Base-by-base conservation (phyloP, 2,888 invertebrate genomes). In the Lymantria monacha region DNA sequence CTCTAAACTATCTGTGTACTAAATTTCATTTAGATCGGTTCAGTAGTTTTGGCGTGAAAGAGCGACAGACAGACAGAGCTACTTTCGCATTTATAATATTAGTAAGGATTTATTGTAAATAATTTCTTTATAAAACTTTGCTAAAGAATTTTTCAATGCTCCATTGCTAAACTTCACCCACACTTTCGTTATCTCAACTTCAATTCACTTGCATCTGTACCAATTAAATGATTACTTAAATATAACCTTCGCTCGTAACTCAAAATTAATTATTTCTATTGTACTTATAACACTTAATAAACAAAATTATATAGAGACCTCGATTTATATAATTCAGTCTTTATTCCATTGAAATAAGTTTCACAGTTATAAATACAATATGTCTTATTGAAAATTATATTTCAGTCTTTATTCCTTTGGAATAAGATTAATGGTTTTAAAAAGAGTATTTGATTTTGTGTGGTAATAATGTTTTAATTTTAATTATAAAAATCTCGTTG, bases 211-310 rank as follows among this genome's bases (percentile, higher is more conserved):
- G 66, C 69, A 70, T 68, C 61, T 72, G 75, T 78, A 78, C 75
- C 79, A 77, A 81, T 82, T 80, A 78, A 79, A 79, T 60, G 61
- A 79, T 76, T 78, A 76, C 74, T 67, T 69, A 78, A 79, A 63
- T 38, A 47, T 52, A 70, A 74, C 81, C 81, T 83, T 81, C 74
- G 57, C 65, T 69, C 58, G 74, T 75, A 74, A 76, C 71, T 72
- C 58, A 63, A 76, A 72, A 83, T 83, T 84, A 83, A 84, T 85
- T 84, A 81, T 79, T 74, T 73, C 78, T 75, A 81, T 84, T 83
- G 83, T 84, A 67, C 68, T 57, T 70, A 68, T 62, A 66, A 71
- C 62, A 70, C 58, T 60, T 53, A 44, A 10, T 53, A 33, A 59
- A 65, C 42, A 61, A 48, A 14, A 13, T 46, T 38, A 48, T 30